Evolutionary conservation across 1,140 invertebrate species (phyloP).

Genomic region (Euglossa dilemma): DNA sequence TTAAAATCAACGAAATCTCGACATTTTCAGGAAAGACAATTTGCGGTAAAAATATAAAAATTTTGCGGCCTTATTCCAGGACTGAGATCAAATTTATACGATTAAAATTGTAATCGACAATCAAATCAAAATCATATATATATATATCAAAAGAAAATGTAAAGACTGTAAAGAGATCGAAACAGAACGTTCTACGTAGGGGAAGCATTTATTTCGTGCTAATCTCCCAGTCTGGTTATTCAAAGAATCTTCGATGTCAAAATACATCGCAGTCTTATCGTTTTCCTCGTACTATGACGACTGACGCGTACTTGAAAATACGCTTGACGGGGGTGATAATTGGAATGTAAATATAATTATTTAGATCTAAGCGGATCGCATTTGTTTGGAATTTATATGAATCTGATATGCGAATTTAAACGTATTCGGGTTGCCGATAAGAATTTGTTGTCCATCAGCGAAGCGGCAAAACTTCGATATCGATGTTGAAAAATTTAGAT

Average conservation of each 20-base stretch:
- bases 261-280: not conserved
- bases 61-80: conserved; percentile 54
- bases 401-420: not conserved
- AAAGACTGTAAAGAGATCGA: conserved; percentile 9
- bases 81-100: conserved; percentile 37
- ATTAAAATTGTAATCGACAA: conserved; percentile 38
- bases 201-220: conserved; percentile 12
- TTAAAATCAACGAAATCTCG: not conserved
- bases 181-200: not conserved
- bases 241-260: not conserved
- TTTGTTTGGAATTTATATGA: not conserved
- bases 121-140: conserved; percentile 20
- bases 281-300: conserved; percentile 15
- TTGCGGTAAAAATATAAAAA: conserved; percentile 23
- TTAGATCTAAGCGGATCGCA: conserved; percentile 22
- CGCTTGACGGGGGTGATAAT: conserved; percentile 16
- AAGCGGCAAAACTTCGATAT: conserved; percentile 2
- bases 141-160: not conserved
- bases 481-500: conserved; percentile 3
- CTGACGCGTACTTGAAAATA: not conserved
- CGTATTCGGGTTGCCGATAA: conserved; percentile 12
- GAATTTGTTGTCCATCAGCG: not conserved
- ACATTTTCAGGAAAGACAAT: not conserved
- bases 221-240: not conserved
- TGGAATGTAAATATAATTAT: conserved; percentile 32